Evolutionary conservation across 2,888 invertebrate genomes (phyloP), one percentile per base, ranked within the genome.

Genomic region (Thereva nobilitata): DNA sequence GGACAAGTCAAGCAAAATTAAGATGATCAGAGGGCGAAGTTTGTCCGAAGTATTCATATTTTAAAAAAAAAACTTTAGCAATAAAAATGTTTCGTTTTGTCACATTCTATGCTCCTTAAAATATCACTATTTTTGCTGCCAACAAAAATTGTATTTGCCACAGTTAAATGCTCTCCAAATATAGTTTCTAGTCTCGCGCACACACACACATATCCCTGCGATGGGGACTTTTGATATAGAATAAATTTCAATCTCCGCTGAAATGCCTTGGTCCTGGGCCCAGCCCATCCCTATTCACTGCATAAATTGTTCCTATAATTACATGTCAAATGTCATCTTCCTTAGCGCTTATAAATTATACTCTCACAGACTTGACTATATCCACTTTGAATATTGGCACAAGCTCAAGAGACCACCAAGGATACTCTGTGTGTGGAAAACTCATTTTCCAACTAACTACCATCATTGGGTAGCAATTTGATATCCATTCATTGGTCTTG

Each of bases 231-330:
- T 2, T 23, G 23, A 23, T 2, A 23, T 2, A 23, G 23, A 2
- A 23, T 23, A 23, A 23, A 23, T 23, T 23, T 23, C 23, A 23
- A 23, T 23, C 23, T 23, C 23, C 23, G 23, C 23, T 23, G 23
- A 23, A 23, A 23, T 23, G 23, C 23, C 23, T 23, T 23, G 50
- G 61, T 41, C 50, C 40, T 6, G 9, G 12, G 61, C 49, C 50
- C 50, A 41, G 61, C 50, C 50, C 23, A 23, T 23, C 23, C 23
- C 23, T n/a, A 50, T 50, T 49, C 42, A 61, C 50, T 50, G 61
- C 50, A 61, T 61, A 61, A 61, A 61, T 61, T 61, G 61, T 41
- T 61, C 61, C 50, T 61, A 61, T 61, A 61, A 61, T 61, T 61
- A 61, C 61, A 61, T 61, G 61, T 61, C 61, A 61, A 50, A 50